phyloP scores from a whole-genome alignment of 2,888 invertebrate genomes.

The Dasysyrphus albostriatus region DNA sequence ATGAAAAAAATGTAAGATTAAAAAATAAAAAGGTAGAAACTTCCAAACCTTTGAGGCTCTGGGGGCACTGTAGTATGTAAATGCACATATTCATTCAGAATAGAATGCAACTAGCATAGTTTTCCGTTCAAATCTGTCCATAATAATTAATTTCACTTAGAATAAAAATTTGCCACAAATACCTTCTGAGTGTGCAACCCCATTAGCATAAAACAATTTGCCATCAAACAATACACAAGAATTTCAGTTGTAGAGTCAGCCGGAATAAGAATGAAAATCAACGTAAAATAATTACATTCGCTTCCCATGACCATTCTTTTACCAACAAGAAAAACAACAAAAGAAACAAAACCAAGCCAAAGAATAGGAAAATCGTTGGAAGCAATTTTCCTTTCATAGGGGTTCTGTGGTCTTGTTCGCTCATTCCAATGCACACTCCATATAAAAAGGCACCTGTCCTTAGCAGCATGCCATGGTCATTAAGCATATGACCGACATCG shows the following conservation, averaged over 20 bases:
- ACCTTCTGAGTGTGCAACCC: slow-evolving; percentile 1
- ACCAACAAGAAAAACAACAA: slow-evolving; percentile 12
- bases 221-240: slow-evolving; percentile 6
- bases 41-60: no score
- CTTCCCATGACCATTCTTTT: slow-evolving; percentile 63
- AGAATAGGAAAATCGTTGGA: slow-evolving; percentile 39
- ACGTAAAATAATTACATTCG: slow-evolving; percentile 31
- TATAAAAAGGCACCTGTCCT: slow-evolving; percentile 60
- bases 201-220: slow-evolving; percentile 26
- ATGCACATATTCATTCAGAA: no score
- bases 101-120: no score
- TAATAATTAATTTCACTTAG: no score
- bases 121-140: no score
- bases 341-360: slow-evolving; percentile 9
- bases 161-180: background rate
- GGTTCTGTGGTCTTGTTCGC: slow-evolving; percentile 26
- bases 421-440: background rate
- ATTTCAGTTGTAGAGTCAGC: slow-evolving; percentile 41
- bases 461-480: slow-evolving; percentile 76
- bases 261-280: slow-evolving; percentile 6
- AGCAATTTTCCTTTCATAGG: slow-evolving; percentile 32
- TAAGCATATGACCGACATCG: slow-evolving; percentile 61
- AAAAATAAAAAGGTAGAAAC: no score
- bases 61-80: no score
- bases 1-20: no score